A percentile compares a stretch with the other conserved stretches of the same genome.
Evolutionary conservation across 2,888 invertebrate genomes (phyloP).

Genomic region (Lomographa bimaculata): DNA sequence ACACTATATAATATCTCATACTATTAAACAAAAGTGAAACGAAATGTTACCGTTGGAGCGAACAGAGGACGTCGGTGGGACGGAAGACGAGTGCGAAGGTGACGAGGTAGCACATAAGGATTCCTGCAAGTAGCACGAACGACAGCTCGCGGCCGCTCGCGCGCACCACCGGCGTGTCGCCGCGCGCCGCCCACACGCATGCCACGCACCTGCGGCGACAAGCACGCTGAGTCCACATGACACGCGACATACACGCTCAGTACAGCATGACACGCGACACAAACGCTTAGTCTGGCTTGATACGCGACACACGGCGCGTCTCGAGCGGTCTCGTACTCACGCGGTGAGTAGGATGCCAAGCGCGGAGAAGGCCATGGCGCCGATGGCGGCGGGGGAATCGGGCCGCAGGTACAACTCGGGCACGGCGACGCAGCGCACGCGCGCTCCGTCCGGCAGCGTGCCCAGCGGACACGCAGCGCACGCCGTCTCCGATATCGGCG

Average conservation of each 20-base stretch:
- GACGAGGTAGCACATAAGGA: constrained; percentile 94
- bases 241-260: neutral
- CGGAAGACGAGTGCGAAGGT: constrained; percentile 95
- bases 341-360: constrained; percentile 91
- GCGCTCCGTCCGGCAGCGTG: constrained; percentile 90
- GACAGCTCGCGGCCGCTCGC: constrained; percentile 95
- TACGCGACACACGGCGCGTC: too few species aligned
- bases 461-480: constrained; percentile 92
- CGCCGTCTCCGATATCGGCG: constrained; percentile 90
- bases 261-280: too few species aligned
- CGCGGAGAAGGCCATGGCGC: constrained; percentile 94
- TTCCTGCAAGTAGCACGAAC: constrained; percentile 94
- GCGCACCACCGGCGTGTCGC: constrained; percentile 97
- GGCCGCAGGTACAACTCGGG: constrained; percentile 92
- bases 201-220: constrained; percentile 81
- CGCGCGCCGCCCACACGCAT: constrained; percentile 91
- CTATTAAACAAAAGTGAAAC: too few species aligned
- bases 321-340: constrained; percentile 51
- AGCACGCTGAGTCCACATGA: too few species aligned
- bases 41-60: constrained; percentile 90
- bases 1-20: too few species aligned
- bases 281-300: too few species aligned
- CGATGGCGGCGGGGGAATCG: constrained; percentile 94
- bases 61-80: constrained; percentile 93
- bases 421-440: constrained; percentile 88